Evolutionary conservation across 2,888 invertebrate species (phyloP).

Genomic region (Drosophila rubida): DNA sequence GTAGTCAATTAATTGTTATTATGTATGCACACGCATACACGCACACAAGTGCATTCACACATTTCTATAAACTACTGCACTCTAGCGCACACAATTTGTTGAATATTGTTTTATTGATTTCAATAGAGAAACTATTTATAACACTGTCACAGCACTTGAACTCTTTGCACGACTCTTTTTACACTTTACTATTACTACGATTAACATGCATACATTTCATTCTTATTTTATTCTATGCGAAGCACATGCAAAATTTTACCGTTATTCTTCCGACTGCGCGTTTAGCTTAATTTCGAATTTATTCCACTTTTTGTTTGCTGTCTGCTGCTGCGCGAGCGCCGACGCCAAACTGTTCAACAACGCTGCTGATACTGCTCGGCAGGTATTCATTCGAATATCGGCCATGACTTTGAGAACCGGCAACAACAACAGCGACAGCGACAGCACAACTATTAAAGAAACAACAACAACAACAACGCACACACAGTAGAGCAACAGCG

Average conservation of each 20-base stretch:
- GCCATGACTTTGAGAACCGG: constrained; percentile 70
- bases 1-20: constrained; percentile 68
- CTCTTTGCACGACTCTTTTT: constrained; percentile 6
- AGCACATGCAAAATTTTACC: constrained; percentile 40
- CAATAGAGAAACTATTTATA: constrained; percentile 49
- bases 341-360: constrained; percentile 53
- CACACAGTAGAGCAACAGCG: constrained; percentile 20
- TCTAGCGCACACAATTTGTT: constrained; percentile 44
- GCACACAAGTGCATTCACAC: constrained; percentile 4
- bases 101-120: constrained; percentile 41
- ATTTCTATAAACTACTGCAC: constrained; percentile 29
- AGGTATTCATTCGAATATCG: constrained; percentile 69
- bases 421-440: constrained; percentile 17
- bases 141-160: constrained; percentile 31
- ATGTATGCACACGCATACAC: constrained; percentile 29
- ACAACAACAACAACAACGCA: not conserved
- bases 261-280: constrained; percentile 33
- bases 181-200: constrained; percentile 1
- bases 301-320: constrained; percentile 16
- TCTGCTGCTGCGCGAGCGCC: constrained; percentile 61
- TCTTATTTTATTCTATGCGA: constrained; percentile 15
- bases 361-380: constrained; percentile 45
- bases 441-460: constrained; percentile 33
- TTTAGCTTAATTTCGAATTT: constrained; percentile 16
- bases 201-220: constrained; percentile 4